These are phyloP conservation scores for Salvelinus namaycush DNA, from an alignment of 2,113 vertebrate species.

Conservation along the genomic window DNA sequence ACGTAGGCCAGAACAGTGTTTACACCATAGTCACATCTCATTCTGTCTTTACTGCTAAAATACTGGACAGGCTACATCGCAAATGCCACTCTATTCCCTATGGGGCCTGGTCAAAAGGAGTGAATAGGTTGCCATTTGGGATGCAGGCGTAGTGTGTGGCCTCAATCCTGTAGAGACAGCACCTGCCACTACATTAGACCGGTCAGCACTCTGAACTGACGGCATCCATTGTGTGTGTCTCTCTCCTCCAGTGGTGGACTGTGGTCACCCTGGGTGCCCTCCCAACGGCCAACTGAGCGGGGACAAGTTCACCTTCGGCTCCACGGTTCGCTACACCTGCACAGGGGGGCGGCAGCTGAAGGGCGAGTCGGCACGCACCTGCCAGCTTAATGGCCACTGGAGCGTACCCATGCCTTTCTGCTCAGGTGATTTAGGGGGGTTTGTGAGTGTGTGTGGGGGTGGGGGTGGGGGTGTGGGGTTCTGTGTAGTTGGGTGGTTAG, in stretches of 20 bases:
- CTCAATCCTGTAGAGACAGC: no score
- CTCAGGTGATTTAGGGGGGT: slow-evolving; percentile 79
- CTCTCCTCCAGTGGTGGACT: slow-evolving; percentile 87
- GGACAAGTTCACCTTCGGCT: slow-evolving; percentile 92
- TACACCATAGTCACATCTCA: no score
- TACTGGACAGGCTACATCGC: no score
- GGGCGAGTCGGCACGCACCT: slow-evolving; percentile 86
- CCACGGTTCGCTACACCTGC: slow-evolving; percentile 89
- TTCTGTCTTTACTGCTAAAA: no score
- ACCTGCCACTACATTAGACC: no score
- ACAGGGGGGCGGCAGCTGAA: slow-evolving; percentile 81
- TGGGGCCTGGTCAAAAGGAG: no score
- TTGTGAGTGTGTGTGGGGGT: background rate
- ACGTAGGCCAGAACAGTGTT: no score
- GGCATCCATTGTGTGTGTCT: background rate
- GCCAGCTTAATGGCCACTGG: slow-evolving; percentile 96
- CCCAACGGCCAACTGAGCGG: slow-evolving; percentile 86
- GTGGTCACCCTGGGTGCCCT: slow-evolving; percentile 90
- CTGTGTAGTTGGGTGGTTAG: background rate
- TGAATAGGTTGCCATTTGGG: no score
- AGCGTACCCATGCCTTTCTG: slow-evolving; percentile 93
- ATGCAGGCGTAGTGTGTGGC: no score
- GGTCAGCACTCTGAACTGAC: background rate
- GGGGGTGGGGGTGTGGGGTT: background rate
- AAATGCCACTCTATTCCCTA: no score